Evolutionary conservation across 2,797 vertebrate species (phyloP).

Genomic region (Anolis apletophallus): DNA sequence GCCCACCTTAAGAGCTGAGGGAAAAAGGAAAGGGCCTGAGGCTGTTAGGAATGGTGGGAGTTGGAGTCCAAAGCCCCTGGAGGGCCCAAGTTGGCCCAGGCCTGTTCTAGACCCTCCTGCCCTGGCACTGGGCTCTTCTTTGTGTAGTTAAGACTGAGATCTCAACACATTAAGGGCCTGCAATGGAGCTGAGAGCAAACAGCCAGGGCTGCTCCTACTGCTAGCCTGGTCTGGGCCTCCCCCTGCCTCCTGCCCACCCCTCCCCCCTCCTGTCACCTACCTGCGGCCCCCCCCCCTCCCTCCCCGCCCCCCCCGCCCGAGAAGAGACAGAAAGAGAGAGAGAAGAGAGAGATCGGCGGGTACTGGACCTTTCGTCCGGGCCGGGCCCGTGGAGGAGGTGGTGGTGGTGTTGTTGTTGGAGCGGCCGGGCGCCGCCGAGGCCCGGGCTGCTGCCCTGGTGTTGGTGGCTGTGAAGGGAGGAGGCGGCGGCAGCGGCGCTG

Average conservation of each 20-base stretch:
- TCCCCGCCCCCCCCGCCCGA: slow-evolving; percentile 37
- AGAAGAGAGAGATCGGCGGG: slow-evolving; percentile 45
- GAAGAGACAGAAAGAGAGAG: not conserved
- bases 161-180: too few species aligned
- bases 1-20: too few species aligned
- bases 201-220: too few species aligned
- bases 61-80: too few species aligned
- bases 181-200: too few species aligned
- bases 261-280: not conserved
- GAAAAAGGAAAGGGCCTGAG: too few species aligned
- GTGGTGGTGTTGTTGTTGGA: slow-evolving; percentile 44
- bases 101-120: too few species aligned
- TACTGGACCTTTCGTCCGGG: slow-evolving; percentile 76
- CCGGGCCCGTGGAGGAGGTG: slow-evolving; percentile 49
- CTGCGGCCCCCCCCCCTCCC: not conserved
- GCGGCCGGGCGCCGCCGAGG: slow-evolving; percentile 57
- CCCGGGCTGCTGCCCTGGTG: slow-evolving; percentile 69
- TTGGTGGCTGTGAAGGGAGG: slow-evolving; percentile 24
- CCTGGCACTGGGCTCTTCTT: too few species aligned
- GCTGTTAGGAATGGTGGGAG: too few species aligned
- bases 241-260: not conserved
- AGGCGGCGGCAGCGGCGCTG: slow-evolving; percentile 5
- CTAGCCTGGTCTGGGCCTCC: too few species aligned
- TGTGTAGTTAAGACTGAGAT: too few species aligned
- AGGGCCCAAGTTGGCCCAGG: too few species aligned